These are phyloP conservation scores for Grammomys dolichurus DNA, from an alignment of 2,113 vertebrate species.

Conservation along the genomic window DNA sequence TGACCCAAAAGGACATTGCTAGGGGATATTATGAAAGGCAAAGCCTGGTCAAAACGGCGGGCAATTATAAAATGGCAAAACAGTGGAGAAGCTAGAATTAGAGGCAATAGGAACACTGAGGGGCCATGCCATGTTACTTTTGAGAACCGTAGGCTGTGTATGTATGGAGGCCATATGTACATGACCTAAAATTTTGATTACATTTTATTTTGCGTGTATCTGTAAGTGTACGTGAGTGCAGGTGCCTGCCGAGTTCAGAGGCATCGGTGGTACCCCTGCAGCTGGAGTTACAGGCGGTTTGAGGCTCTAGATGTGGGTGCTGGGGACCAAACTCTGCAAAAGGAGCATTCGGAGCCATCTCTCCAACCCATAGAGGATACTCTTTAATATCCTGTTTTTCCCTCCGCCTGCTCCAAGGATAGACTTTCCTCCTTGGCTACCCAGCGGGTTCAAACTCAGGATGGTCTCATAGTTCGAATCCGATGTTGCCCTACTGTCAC, in stretches of 20 bases:
- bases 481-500: fast-evolving
- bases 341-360: neutral
- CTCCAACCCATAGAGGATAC: neutral
- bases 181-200: neutral
- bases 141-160: neutral
- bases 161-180: neutral
- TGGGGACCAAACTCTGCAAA: neutral
- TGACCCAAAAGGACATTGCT: neutral
- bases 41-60: neutral
- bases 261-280: neutral
- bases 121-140: neutral
- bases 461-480: neutral
- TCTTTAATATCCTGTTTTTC: neutral
- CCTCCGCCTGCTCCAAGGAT: neutral
- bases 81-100: neutral
- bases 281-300: neutral
- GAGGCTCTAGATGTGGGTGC: neutral
- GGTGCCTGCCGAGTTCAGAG: neutral
- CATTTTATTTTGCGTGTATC: neutral
- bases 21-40: neutral
- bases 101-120: neutral
- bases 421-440: neutral
- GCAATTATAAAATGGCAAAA: constrained; percentile 10
- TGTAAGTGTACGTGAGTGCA: neutral
- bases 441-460: neutral